Percentiles rank a stretch among this genome's conserved stretches.
phyloP scores from a whole-genome alignment of 2,797 vertebrate genomes.

The Acanthurus tractus region DNA sequence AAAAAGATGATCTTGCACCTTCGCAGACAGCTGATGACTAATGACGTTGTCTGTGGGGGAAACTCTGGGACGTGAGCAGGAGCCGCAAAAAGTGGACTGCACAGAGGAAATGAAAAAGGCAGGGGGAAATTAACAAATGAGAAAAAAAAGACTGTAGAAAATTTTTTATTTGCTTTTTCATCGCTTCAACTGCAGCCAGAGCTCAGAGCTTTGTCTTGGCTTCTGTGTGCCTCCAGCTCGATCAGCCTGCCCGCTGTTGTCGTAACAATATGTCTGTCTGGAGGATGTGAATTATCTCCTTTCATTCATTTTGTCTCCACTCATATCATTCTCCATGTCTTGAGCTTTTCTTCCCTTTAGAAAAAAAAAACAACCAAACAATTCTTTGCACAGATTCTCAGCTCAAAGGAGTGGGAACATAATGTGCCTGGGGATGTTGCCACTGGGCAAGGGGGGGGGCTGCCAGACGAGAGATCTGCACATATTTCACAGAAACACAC shows the following conservation, averaged over 20 bases:
- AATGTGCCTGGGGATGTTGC: constrained; percentile 13
- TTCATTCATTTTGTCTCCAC: constrained; percentile 52
- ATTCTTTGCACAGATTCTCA: constrained; percentile 38
- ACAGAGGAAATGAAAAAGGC: constrained; percentile 25
- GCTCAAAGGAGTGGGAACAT: constrained; percentile 36
- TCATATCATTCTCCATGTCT: constrained; percentile 41
- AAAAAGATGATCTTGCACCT: constrained; percentile 42
- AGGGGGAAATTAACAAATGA: constrained; percentile 30
- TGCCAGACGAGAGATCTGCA: constrained; percentile 20
- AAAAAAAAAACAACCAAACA: no score
- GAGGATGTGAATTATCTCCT: constrained; percentile 59
- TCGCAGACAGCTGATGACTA: constrained; percentile 41
- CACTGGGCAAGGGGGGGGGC: background rate
- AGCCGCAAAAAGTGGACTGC: constrained; percentile 29
- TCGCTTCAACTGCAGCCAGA: constrained; percentile 22
- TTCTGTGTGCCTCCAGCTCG: constrained; percentile 42
- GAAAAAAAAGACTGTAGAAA: constrained; percentile 30
- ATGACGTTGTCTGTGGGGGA: constrained; percentile 42
- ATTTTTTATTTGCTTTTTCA: constrained; percentile 41
- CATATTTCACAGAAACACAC: constrained; percentile 36
- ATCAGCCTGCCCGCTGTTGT: constrained; percentile 37
- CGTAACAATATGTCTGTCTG: constrained; percentile 50
- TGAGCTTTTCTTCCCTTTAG: constrained; percentile 33
- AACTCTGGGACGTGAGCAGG: constrained; percentile 15
- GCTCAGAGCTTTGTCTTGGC: constrained; percentile 35